Conservation (phyloP, 2,888 invertebrate species). For the Conops quadrifasciatus region DNA sequence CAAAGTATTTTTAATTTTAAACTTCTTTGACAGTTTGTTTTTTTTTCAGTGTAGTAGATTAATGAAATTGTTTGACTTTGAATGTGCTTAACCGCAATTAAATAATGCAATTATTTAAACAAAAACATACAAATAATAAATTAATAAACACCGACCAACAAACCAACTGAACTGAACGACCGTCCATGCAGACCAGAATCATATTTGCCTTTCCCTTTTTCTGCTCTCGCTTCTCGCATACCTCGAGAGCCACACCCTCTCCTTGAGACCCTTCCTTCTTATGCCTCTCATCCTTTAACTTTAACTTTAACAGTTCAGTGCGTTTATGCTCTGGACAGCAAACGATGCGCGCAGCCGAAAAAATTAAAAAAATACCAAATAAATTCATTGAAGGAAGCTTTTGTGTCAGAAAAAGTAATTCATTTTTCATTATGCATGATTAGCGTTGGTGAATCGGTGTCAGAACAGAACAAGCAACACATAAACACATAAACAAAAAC, state of each 20-base stretch:
- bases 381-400: conserved; percentile 14
- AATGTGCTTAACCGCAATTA: background rate
- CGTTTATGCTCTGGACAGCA: too few species aligned
- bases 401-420: conserved; percentile 13
- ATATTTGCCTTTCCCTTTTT: too few species aligned
- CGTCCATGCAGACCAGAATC: too few species aligned
- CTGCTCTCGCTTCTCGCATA: too few species aligned
- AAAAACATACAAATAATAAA: conserved; percentile 3
- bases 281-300: too few species aligned
- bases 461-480: background rate
- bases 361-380: background rate
- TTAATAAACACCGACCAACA: background rate
- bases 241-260: too few species aligned
- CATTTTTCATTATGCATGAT: conserved; percentile 16
- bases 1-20: background rate
- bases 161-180: too few species aligned
- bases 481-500: background rate
- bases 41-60: background rate
- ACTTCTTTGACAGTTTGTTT: background rate
- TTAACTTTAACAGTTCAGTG: too few species aligned
- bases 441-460: background rate
- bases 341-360: background rate
- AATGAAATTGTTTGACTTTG: background rate
- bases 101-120: conserved; percentile 10
- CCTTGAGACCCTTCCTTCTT: too few species aligned